These are phyloP conservation scores for Solea solea DNA, from an alignment of 2,113 vertebrate genomes.

Conservation along the genomic window DNA sequence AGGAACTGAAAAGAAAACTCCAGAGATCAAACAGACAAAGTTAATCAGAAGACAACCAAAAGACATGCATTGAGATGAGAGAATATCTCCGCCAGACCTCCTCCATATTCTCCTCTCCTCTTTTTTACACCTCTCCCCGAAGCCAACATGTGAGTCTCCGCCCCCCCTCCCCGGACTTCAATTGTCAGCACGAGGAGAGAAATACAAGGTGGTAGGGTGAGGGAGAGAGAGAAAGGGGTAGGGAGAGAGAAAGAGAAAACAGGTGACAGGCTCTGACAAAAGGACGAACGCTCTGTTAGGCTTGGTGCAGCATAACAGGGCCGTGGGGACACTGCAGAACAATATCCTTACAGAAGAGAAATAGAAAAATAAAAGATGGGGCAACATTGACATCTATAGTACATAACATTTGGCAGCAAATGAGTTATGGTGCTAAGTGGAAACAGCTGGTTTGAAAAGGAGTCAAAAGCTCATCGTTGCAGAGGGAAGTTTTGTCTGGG, in stretches of 20 bases:
- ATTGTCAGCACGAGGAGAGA: constrained; percentile 73
- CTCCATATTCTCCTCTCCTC: constrained; percentile 50
- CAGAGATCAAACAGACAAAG: constrained; percentile 80
- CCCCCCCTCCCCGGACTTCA: constrained; percentile 73
- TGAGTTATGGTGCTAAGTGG: constrained; percentile 51
- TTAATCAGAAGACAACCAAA: constrained; percentile 76
- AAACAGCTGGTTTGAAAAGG: constrained; percentile 40
- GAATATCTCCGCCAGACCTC: constrained; percentile 53
- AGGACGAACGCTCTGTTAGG: constrained; percentile 77
- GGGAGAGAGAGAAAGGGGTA: constrained; percentile 7
- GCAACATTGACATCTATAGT: constrained; percentile 65
- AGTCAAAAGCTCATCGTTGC: constrained; percentile 46
- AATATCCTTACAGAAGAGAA: constrained; percentile 62
- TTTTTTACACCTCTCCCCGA: constrained; percentile 61
- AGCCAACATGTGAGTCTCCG: constrained; percentile 62
- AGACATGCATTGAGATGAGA: constrained; percentile 67
- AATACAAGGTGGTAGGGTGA: constrained; percentile 46
- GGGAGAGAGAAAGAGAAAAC: constrained; percentile 32
- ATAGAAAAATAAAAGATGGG: constrained; percentile 66
- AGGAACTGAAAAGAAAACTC: constrained; percentile 72
- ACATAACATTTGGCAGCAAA: constrained; percentile 64
- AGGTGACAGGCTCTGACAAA: constrained; percentile 80
- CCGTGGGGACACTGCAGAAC: constrained; percentile 74
- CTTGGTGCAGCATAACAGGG: constrained; percentile 73
- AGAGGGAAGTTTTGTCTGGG: constrained; percentile 28